Evolutionary conservation across 2,888 invertebrate species (phyloP).

Genomic region (Sepiola atlantica): DNA sequence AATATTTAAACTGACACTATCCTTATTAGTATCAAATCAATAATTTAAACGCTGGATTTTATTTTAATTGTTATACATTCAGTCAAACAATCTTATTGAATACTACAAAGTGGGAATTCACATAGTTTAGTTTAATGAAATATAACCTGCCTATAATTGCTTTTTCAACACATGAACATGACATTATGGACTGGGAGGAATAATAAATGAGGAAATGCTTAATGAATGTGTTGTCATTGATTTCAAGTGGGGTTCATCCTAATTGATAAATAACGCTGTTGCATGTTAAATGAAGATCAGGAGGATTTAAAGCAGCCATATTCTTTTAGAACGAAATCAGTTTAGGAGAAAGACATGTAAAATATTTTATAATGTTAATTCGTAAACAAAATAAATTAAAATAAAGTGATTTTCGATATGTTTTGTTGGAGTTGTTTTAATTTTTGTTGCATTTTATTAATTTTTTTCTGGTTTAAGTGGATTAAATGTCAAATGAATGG

Average conservation of each 20-base stretch:
- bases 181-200: background rate
- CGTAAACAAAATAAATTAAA: background rate
- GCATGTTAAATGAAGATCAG: background rate
- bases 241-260: background rate
- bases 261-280: constrained; percentile 32
- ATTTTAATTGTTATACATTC: too few species aligned
- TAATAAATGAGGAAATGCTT: background rate
- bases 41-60: too few species aligned
- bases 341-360: background rate
- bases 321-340: background rate
- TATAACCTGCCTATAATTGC: background rate
- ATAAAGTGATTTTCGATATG: background rate
- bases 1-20: too few species aligned
- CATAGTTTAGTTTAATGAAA: background rate
- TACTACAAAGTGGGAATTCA: background rate
- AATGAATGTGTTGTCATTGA: background rate
- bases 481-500: background rate
- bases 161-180: background rate
- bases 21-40: too few species aligned
- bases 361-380: background rate
- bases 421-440: background rate
- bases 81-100: background rate
- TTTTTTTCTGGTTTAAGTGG: background rate
- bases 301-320: background rate
- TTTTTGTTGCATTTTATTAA: background rate